Conservation (phyloP, 2,888 invertebrate species). For the Oscheius myriophilus region DNA sequence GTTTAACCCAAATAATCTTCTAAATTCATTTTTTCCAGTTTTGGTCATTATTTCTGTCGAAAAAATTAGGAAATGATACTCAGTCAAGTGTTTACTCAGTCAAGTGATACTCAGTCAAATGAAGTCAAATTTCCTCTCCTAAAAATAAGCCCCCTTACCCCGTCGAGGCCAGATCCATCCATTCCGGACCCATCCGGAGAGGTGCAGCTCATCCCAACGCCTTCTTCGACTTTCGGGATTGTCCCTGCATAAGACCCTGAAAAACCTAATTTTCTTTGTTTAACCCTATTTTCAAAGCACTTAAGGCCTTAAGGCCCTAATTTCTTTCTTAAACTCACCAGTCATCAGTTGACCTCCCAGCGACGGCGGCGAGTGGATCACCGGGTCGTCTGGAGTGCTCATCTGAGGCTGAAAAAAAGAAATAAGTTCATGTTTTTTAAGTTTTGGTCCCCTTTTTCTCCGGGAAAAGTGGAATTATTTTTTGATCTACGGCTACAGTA, state of each 20-base stretch:
- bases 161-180: constrained; percentile 32
- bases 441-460: background rate
- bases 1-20: no score
- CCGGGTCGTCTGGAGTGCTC: constrained; percentile 67
- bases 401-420: constrained; percentile 60
- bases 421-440: background rate
- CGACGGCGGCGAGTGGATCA: constrained; percentile 65
- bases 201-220: constrained; percentile 34
- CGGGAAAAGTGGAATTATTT: background rate
- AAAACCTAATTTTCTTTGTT: background rate
- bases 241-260: constrained; percentile 1
- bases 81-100: no score
- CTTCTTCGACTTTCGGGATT: constrained; percentile 40
- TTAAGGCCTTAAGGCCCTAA: background rate
- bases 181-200: constrained; percentile 48
- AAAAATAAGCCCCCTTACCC: background rate
- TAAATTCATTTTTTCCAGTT: no score
- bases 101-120: no score
- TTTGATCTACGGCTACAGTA: background rate
- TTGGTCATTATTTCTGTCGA: no score
- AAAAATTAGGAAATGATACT: no score
- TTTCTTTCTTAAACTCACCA: constrained; percentile 8
- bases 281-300: background rate
- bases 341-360: constrained; percentile 38
- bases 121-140: no score